phyloP scores from a whole-genome alignment of 2,888 invertebrate species.

The Spilarctia lutea region DNA sequence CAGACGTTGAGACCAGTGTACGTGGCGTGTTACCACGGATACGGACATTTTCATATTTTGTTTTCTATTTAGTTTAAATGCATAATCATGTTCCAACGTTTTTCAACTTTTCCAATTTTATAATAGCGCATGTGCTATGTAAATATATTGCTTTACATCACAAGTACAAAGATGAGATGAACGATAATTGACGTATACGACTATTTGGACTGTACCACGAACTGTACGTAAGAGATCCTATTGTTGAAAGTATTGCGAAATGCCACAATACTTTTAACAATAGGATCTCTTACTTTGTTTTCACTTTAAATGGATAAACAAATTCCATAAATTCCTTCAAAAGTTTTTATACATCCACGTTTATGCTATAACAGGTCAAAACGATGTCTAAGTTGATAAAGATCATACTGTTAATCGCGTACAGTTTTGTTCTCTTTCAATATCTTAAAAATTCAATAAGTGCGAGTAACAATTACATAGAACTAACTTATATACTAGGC shows the following conservation, averaged over 20 bases:
- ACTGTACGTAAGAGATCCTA: background rate
- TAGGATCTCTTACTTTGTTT: background rate
- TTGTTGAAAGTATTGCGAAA: background rate
- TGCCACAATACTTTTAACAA: too few relatives aligned
- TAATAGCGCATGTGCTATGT: background rate
- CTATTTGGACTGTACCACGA: background rate
- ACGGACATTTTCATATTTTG: conserved; percentile 82
- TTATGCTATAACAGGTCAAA: conserved; percentile 1
- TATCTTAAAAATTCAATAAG: conserved; percentile 55
- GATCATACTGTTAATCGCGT: conserved; percentile 57
- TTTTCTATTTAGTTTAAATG: conserved; percentile 80
- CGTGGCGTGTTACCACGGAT: conserved; percentile 54
- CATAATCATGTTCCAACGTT: conserved; percentile 67
- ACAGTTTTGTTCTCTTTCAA: conserved; percentile 58
- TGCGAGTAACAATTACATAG: conserved; percentile 51
- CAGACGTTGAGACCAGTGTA: conserved; percentile 50
- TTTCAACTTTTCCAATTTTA: conserved; percentile 29
- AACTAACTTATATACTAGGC: conserved; percentile 60
- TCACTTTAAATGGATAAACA: conserved; percentile 22
- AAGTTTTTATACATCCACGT: background rate
- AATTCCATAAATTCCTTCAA: conserved; percentile 2
- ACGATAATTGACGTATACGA: background rate
- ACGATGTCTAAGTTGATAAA: conserved; percentile 68
- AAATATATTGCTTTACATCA: background rate
- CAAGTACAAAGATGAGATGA: background rate